Percentiles rank a stretch among this genome's conserved stretches.
Evolutionary conservation across 2,888 invertebrate species (phyloP).

Genomic region (Litoditis marina): DNA sequence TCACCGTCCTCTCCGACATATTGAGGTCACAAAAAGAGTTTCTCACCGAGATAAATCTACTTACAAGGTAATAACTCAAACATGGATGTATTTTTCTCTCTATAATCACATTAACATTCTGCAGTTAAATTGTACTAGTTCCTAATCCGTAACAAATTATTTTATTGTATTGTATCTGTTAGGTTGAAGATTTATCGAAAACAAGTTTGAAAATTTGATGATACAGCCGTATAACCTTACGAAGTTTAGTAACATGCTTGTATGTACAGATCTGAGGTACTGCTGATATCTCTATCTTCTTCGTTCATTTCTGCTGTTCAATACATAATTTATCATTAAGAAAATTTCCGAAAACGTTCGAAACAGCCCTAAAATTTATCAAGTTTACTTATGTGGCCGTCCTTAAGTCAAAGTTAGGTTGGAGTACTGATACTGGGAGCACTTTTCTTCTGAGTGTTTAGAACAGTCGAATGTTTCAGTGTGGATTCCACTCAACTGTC

Average conservation of each 20-base stretch:
- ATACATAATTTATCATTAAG: background rate
- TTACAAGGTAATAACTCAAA: no score
- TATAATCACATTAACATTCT: no score
- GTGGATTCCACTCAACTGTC: background rate
- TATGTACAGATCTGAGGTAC: no score
- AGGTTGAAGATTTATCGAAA: background rate
- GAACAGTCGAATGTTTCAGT: background rate
- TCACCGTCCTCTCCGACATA: background rate
- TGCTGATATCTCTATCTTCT: no score
- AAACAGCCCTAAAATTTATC: background rate
- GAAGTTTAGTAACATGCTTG: no score
- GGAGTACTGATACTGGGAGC: background rate
- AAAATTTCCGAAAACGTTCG: no score
- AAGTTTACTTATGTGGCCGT: no score
- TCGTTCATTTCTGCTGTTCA: background rate
- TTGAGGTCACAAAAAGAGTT: conserved; percentile 1
- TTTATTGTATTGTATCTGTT: no score
- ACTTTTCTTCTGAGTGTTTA: background rate
- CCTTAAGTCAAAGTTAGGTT: no score
- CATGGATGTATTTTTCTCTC: no score
- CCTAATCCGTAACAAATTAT: background rate
- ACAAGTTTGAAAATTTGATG: background rate
- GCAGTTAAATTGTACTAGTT: no score
- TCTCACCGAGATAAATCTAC: no score
- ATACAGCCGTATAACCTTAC: background rate